phyloP scores from a whole-genome alignment of 2,797 vertebrate genomes.

The Peromyscus nudipes region DNA sequence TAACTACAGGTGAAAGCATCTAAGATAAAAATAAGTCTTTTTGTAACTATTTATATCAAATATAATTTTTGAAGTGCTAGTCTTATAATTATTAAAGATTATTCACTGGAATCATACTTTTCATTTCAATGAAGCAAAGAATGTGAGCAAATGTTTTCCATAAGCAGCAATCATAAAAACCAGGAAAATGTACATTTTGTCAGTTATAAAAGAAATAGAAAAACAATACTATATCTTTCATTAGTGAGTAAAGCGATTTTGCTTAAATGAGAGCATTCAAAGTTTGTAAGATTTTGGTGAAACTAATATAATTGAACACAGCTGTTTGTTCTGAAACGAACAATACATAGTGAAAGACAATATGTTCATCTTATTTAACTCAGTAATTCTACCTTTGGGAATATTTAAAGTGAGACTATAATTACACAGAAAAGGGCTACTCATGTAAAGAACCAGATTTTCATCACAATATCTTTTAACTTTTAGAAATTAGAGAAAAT shows the following conservation, averaged over 20 bases:
- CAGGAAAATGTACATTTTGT: neutral
- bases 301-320: slow-evolving; percentile 51
- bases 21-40: slow-evolving; percentile 11
- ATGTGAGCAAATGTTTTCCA: neutral
- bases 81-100: neutral
- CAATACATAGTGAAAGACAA: slow-evolving; percentile 18
- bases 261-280: slow-evolving; percentile 48
- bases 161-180: neutral
- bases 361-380: slow-evolving; percentile 20
- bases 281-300: slow-evolving; percentile 20
- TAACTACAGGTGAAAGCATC: neutral
- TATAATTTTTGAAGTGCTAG: neutral
- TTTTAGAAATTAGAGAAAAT: slow-evolving; percentile 48
- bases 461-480: neutral
- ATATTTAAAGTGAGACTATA: neutral
- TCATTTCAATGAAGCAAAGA: neutral
- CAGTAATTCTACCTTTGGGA: slow-evolving; percentile 42
- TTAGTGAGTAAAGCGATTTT: neutral
- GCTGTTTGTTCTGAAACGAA: slow-evolving; percentile 51
- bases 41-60: neutral
- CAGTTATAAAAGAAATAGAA: slow-evolving; percentile 5
- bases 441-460: slow-evolving; percentile 31
- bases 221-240: neutral
- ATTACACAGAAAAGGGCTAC: neutral
- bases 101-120: neutral